Evolutionary conservation across 2,797 vertebrate genomes (phyloP), one percentile per base, ranked within the genome.

Genomic region (Eurystomus glaucurus): DNA sequence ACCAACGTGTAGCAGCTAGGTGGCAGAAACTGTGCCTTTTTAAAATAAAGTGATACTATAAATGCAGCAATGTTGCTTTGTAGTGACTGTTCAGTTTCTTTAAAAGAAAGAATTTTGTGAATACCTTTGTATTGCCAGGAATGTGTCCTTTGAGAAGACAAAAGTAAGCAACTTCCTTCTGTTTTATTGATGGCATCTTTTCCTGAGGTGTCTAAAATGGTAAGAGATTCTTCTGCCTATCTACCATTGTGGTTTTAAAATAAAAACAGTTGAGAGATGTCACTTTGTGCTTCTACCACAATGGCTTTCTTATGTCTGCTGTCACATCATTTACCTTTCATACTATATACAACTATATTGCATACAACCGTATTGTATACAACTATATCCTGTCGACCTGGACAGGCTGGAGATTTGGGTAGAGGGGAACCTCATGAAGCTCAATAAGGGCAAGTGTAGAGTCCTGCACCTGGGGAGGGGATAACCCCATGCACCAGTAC

Each of bases 11-110:
- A 94, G 75, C 95, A 97, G 95, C 91, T 88, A 93, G 94, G 78
- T 97, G 95, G 95, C 94, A 97, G 94, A 96, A 96, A 94, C 28
- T 45, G n/a, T 76, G 31, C 74, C 50, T 95, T 93, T 86, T 89
- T 10, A 22, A 81, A 89, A 79, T 31, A 33, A 77, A 64, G n/a
- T 1, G 6, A 25, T 83, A 19, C 26, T 86, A 1, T 61, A 75
- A 85, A 58, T 13, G 33, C 41, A 84, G 19, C 18, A 48, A 22
- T 23, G 33, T 78, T 75, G 26, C 61, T 84, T 81, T 88, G 76
- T 80, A 61, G 65, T 43, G 79, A 64, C 12, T 80, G 22, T 25
- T 58, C 14, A 4, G 22, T 74, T 90, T 75, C 61, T 90, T 90
- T n/a, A 43, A 37, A 62, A 50, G n/a, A 64, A 68, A 52, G 22